These are phyloP conservation scores for Gallinago media DNA, from an alignment of 2,113 vertebrate species.

Conservation along the genomic window DNA sequence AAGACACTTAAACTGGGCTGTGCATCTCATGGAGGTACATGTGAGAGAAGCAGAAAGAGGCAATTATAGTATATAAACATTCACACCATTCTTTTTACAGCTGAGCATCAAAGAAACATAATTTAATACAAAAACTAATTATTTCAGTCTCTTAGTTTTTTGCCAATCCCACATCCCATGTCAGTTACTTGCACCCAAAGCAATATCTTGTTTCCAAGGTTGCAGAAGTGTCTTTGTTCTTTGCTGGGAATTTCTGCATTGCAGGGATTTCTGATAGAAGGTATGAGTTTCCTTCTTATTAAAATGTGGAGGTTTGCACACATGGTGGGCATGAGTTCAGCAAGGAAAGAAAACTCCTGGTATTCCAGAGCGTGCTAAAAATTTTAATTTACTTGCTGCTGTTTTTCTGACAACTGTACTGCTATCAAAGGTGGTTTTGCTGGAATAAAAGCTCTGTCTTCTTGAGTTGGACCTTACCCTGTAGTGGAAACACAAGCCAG, in stretches of 20 bases:
- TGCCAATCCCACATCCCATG: slow-evolving; percentile 4
- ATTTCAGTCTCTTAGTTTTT: slow-evolving; percentile 33
- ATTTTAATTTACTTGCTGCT: background rate
- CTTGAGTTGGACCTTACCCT: background rate
- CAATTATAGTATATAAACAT: background rate
- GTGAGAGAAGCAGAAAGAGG: background rate
- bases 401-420: background rate
- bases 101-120: slow-evolving; percentile 11
- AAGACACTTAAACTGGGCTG: background rate
- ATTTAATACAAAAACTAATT: slow-evolving; percentile 58
- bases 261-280: slow-evolving; percentile 9
- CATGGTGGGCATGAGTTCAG: background rate
- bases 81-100: background rate
- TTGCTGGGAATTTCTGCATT: slow-evolving; percentile 30
- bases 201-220: slow-evolving; percentile 61
- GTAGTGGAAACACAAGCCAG: background rate
- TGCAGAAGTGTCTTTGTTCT: slow-evolving; percentile 27
- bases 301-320: background rate
- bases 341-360: background rate
- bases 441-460: background rate
- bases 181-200: slow-evolving; percentile 49
- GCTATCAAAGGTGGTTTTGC: background rate
- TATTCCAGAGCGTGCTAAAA: background rate
- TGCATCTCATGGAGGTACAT: background rate
- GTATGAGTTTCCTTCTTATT: slow-evolving; percentile 1